A percentile compares a stretch with the other conserved stretches of the same genome.
Evolutionary conservation across 2,113 vertebrate genomes (phyloP).

Genomic region (Lagopus leucura): DNA sequence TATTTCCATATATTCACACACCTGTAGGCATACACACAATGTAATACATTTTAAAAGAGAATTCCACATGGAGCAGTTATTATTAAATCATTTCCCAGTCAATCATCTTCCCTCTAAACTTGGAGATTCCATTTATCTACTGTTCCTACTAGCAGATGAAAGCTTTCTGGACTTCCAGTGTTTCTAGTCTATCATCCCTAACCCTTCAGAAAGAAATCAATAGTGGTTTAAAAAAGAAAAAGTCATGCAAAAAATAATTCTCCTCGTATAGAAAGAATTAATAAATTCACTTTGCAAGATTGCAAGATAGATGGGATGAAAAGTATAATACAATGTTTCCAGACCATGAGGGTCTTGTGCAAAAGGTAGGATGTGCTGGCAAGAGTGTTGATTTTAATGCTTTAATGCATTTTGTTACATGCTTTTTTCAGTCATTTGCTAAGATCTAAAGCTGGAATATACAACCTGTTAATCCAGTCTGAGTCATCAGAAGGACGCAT

Average conservation of each 20-base stretch:
- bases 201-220: not conserved
- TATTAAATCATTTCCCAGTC: constrained; percentile 63
- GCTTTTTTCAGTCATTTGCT: not conserved
- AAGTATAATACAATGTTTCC: constrained; percentile 31
- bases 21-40: constrained; percentile 47
- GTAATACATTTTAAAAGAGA: constrained; percentile 47
- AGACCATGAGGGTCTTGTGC: constrained; percentile 36
- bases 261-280: constrained; percentile 31
- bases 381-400: not conserved
- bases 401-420: not conserved
- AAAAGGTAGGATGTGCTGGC: not conserved
- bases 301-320: constrained; percentile 19
- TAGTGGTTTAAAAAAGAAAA: not conserved
- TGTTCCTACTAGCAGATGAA: constrained; percentile 27
- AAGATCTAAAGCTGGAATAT: not conserved
- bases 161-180: constrained; percentile 29
- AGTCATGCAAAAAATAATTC: not conserved
- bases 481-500: not conserved
- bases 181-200: not conserved
- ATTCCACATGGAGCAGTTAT: constrained; percentile 44
- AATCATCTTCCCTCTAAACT: constrained; percentile 39
- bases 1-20: constrained; percentile 51
- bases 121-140: constrained; percentile 16
- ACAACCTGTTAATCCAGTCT: not conserved
- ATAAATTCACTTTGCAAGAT: constrained; percentile 19